Evolutionary conservation across 2,113 vertebrate species (phyloP).

Genomic region (Caretta caretta): DNA sequence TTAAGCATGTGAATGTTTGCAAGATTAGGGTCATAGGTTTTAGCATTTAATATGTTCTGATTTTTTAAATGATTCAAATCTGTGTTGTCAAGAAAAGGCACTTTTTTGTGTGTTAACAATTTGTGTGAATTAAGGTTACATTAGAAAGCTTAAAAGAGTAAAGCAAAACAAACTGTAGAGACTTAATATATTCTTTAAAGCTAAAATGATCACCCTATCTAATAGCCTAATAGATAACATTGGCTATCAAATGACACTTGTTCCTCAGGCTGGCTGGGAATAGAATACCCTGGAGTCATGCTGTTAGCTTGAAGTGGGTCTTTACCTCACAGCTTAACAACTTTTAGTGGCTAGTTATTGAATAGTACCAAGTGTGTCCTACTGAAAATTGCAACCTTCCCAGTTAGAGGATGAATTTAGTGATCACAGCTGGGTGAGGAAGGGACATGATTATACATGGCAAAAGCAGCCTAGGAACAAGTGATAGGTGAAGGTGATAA

Average conservation of each 20-base stretch:
- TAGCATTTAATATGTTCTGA: neutral
- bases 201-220: neutral
- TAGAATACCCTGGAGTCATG: neutral
- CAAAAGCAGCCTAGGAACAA: neutral
- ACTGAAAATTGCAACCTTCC: neutral
- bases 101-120: neutral
- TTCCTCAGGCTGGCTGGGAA: neutral
- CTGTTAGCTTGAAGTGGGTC: neutral
- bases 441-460: neutral
- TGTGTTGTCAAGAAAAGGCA: neutral
- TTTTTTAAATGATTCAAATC: neutral
- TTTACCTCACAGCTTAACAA: neutral
- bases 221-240: neutral
- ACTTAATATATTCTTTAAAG: neutral
- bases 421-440: neutral
- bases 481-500: neutral
- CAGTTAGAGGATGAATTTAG: neutral
- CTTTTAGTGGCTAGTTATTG: neutral
- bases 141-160: neutral
- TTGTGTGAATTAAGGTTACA: neutral
- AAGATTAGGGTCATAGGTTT: neutral
- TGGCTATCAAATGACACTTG: neutral
- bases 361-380: neutral
- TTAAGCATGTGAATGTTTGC: neutral
- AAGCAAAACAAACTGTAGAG: neutral